Evolutionary conservation across 2,113 vertebrate genomes (phyloP).

Genomic region (Odocoileus virginianus): DNA sequence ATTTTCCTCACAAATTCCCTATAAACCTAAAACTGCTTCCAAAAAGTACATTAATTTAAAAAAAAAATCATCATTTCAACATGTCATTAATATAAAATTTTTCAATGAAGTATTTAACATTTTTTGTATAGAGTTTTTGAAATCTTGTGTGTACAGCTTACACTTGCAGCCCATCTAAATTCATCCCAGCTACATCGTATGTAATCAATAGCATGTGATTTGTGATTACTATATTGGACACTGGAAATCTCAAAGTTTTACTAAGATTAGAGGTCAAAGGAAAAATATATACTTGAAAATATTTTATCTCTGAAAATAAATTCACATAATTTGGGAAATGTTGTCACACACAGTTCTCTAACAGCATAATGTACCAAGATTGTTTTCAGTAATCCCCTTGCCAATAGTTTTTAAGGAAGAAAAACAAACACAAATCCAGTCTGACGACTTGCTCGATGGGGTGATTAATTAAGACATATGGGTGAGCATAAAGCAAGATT

Average conservation of each 20-base stretch:
- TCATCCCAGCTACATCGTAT: neutral
- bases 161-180: neutral
- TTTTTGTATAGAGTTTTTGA: neutral
- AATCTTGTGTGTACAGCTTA: neutral
- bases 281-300: neutral
- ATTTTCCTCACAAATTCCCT: neutral
- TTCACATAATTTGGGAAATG: neutral
- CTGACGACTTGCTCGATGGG: conserved; percentile 10
- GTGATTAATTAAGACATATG: conserved; percentile 72
- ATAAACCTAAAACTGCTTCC: neutral
- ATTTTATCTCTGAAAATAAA: neutral
- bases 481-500: conserved; percentile 68
- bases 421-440: conserved; percentile 15
- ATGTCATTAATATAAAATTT: neutral
- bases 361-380: neutral
- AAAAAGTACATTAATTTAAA: neutral
- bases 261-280: neutral
- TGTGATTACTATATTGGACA: neutral
- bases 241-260: neutral
- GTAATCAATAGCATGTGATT: neutral
- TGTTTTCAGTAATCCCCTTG: neutral
- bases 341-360: neutral
- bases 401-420: neutral
- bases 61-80: neutral
- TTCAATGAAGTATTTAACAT: neutral